phyloP scores from a whole-genome alignment of 2,113 vertebrate species.

The Athene cunicularia region DNA sequence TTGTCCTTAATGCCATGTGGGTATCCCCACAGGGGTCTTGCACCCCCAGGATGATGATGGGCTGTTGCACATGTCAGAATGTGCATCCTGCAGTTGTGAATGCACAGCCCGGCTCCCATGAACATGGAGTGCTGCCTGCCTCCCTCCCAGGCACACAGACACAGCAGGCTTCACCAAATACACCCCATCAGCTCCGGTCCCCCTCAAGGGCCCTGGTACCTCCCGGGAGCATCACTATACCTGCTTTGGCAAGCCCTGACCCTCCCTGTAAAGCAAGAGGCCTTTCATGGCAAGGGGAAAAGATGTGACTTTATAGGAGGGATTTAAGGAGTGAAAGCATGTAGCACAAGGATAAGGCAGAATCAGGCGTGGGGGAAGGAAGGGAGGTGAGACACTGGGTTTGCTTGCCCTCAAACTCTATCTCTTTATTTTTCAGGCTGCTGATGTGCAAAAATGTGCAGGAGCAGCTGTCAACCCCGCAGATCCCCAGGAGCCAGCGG shows the following conservation, averaged over 20 bases:
- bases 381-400: accelerated
- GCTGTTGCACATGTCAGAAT: neutral
- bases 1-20: neutral
- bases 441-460: conserved; percentile 91
- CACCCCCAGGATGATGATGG: neutral
- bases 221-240: accelerated
- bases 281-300: neutral
- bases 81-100: accelerated
- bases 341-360: neutral
- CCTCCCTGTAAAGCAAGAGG: neutral
- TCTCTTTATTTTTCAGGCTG: conserved; percentile 75
- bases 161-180: accelerated
- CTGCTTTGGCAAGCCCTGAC: neutral
- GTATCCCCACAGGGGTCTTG: neutral
- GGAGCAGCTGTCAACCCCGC: conserved; percentile 84
- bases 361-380: neutral
- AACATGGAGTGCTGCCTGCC: neutral
- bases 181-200: neutral
- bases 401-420: neutral
- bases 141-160: neutral
- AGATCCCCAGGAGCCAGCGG: conserved; percentile 77
- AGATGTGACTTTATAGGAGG: neutral
- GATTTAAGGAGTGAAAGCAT: neutral
- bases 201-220: neutral
- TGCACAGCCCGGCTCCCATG: accelerated